Percentiles rank a stretch among this genome's conserved stretches.
phyloP scores from a whole-genome alignment of 1,140 invertebrate genomes.

The Zeugodacus cucurbitae region DNA sequence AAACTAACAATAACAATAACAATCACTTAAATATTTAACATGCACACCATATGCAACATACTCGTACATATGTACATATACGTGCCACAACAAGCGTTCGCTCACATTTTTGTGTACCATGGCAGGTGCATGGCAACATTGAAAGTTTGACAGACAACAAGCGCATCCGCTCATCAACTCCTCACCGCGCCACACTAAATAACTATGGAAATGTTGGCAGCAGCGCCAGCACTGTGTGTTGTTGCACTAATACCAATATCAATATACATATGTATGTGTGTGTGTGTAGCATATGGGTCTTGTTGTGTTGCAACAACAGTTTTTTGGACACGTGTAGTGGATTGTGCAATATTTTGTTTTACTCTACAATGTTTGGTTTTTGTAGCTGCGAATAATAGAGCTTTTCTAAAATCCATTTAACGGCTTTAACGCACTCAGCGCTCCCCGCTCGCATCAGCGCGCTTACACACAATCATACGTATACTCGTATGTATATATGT shows the following conservation, averaged over 20 bases:
- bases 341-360: neutral
- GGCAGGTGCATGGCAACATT: neutral
- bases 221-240: neutral
- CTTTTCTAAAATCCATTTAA: slow-evolving; percentile 13
- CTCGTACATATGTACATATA: neutral
- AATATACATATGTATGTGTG: neutral
- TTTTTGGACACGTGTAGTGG: neutral
- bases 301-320: neutral
- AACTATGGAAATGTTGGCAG: neutral
- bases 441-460: neutral
- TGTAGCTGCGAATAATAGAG: neutral
- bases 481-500: neutral
- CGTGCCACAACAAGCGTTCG: neutral
- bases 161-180: neutral
- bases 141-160: slow-evolving; percentile 30
- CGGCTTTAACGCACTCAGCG: neutral
- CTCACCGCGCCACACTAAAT: neutral
- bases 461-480: neutral
- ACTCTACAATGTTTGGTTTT: neutral
- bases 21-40: slow-evolving; percentile 36
- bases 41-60: neutral
- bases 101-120: slow-evolving; percentile 1
- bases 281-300: neutral
- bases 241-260: neutral
- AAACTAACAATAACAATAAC: slow-evolving; percentile 34